These are phyloP conservation scores for Schizaphis graminum DNA, from an alignment of 2,888 invertebrate species.

Conservation along the genomic window DNA sequence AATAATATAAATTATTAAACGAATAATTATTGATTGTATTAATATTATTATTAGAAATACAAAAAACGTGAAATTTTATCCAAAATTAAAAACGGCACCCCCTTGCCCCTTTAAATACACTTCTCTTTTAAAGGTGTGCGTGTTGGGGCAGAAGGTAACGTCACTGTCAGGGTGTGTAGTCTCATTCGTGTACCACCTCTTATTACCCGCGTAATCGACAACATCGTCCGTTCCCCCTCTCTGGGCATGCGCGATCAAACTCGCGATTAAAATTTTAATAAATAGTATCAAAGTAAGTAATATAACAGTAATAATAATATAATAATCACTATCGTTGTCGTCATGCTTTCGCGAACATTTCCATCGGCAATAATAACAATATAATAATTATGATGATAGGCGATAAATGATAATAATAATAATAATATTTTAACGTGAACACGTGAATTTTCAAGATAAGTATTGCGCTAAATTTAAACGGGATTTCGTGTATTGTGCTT, in stretches of 20 bases:
- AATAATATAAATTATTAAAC: too few species aligned
- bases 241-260: not conserved
- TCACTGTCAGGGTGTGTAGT: not conserved
- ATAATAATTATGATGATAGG: too few species aligned
- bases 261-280: not conserved
- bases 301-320: too few species aligned
- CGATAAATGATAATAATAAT: not conserved
- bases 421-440: not conserved
- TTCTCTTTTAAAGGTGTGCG: not conserved
- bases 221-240: not conserved
- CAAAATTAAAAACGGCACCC: not conserved
- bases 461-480: constrained; percentile 3
- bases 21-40: not conserved
- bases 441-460: not conserved
- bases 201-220: not conserved
- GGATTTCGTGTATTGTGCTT: not conserved
- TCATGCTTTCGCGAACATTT: too few species aligned
- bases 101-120: not conserved
- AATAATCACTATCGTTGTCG: too few species aligned
- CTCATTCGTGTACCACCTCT: not conserved
- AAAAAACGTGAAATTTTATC: not conserved
- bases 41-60: not conserved
- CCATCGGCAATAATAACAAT: too few species aligned
- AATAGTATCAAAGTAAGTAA: not conserved
- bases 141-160: not conserved